These are phyloP conservation scores for Tachystola acroxantha DNA, from an alignment of 2,888 invertebrate genomes.

Conservation along the genomic window DNA sequence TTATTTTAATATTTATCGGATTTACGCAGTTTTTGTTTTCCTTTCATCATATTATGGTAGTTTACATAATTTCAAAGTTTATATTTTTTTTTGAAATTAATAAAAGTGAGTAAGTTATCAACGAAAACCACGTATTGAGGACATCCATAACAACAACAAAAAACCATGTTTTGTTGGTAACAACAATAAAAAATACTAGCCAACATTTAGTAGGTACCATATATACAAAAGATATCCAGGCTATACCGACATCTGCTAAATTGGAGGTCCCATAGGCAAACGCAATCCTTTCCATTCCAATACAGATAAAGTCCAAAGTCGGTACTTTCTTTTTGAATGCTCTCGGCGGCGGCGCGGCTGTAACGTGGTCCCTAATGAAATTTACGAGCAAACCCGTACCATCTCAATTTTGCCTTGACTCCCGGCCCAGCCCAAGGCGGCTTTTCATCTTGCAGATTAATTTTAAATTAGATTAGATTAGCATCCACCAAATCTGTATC, in stretches of 20 bases:
- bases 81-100: too few species aligned
- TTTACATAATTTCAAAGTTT: too few species aligned
- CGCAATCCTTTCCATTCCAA: constrained; percentile 1
- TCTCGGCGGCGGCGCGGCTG: constrained; percentile 28
- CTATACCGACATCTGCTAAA: background rate
- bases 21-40: too few species aligned
- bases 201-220: too few species aligned
- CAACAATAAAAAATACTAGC: too few species aligned
- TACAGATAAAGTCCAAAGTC: constrained; percentile 4
- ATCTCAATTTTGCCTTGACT: constrained; percentile 42
- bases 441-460: constrained; percentile 64
- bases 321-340: constrained; percentile 39
- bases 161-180: too few species aligned
- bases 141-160: too few species aligned
- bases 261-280: background rate
- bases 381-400: constrained; percentile 45
- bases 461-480: constrained; percentile 68
- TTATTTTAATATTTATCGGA: too few species aligned
- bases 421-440: constrained; percentile 22
- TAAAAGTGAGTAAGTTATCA: too few species aligned
- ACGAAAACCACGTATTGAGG: too few species aligned
- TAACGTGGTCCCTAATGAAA: constrained; percentile 51
- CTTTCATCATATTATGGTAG: too few species aligned
- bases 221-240: too few species aligned
- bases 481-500: constrained; percentile 47